Conservation (phyloP, 2,113 vertebrate genomes). For the Caloenas nicobarica region DNA sequence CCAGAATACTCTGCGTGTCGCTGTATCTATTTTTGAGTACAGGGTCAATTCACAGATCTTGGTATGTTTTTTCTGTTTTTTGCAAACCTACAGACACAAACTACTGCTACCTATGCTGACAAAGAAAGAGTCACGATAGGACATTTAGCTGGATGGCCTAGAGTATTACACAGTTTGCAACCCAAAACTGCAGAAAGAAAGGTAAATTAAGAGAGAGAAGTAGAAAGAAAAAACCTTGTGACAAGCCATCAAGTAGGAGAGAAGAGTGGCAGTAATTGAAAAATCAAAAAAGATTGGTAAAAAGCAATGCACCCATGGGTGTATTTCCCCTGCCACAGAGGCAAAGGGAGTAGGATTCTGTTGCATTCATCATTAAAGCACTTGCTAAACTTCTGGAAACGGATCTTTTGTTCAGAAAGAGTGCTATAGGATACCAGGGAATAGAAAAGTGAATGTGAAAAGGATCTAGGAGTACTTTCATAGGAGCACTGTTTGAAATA, state of each 20-base stretch:
- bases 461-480: conserved; percentile 47
- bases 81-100: not conserved
- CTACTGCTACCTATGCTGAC: not conserved
- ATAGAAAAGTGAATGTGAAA: conserved; percentile 26
- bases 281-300: not conserved
- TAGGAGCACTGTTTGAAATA: conserved; percentile 49
- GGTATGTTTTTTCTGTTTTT: not conserved
- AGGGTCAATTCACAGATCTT: not conserved
- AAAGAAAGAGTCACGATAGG: not conserved
- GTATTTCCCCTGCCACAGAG: conserved; percentile 17
- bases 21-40: not conserved
- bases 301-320: conserved; percentile 37
- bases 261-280: conserved; percentile 20
- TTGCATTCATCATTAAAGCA: conserved; percentile 57
- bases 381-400: conserved; percentile 59
- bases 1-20: not conserved
- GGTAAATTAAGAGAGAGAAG: not conserved
- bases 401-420: conserved; percentile 48
- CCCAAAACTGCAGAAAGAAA: not conserved
- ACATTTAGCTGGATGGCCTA: not conserved
- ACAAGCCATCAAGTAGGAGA: conserved; percentile 19
- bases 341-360: conserved; percentile 40
- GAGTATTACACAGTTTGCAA: not conserved
- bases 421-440: conserved; percentile 50
- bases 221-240: conserved; percentile 11